These are phyloP conservation scores for Mustela nigripes DNA, from an alignment of 2,113 vertebrate genomes.

Conservation along the genomic window DNA sequence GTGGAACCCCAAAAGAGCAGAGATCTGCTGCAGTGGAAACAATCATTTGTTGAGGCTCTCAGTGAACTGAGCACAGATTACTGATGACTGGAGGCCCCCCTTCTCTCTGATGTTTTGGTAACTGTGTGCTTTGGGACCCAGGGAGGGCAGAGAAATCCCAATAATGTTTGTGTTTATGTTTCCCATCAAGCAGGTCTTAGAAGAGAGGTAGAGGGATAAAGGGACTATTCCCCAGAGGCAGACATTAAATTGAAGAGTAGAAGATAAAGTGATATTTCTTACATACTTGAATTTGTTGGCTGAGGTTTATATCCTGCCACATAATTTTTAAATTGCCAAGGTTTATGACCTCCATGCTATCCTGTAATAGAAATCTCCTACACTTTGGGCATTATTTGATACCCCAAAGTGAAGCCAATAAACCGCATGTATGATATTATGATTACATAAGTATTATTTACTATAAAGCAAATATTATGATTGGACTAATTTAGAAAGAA, in stretches of 20 bases:
- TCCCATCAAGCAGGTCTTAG: not conserved
- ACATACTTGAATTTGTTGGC: not conserved
- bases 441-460: not conserved
- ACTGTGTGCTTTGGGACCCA: not conserved
- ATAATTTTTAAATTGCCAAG: not conserved
- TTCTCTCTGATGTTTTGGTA: not conserved
- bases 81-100: not conserved
- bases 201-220: not conserved
- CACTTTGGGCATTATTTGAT: not conserved
- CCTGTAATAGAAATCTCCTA: not conserved
- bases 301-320: not conserved
- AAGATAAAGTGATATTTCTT: constrained; percentile 19
- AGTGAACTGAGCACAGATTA: not conserved
- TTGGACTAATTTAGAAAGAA: constrained; percentile 4
- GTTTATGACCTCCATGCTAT: not conserved
- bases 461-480: not conserved
- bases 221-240: not conserved
- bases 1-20: not conserved
- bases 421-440: not conserved
- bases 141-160: not conserved
- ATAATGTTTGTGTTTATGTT: not conserved
- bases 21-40: not conserved
- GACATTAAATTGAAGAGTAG: constrained; percentile 1
- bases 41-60: not conserved
- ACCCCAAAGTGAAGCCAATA: not conserved